phyloP scores from a whole-genome alignment of 2,113 vertebrate genomes.

The Tachuris rubrigastra region DNA sequence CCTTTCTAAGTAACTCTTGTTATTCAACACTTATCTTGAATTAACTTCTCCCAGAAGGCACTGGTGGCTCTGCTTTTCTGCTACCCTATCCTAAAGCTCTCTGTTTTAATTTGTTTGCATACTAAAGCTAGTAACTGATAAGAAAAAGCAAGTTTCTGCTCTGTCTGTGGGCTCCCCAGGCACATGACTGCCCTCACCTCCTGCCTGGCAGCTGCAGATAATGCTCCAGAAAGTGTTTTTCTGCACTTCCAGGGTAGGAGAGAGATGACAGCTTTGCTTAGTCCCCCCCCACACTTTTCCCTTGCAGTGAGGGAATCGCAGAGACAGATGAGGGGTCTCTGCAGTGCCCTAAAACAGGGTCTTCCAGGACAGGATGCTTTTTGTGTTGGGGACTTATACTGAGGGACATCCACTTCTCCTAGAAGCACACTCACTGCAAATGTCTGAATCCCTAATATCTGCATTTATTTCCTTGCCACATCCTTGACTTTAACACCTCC shows the following conservation, averaged over 20 bases:
- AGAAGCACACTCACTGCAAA: background rate
- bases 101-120: background rate
- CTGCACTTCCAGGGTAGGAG: background rate
- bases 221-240: background rate
- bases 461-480: background rate
- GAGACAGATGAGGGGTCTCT: background rate
- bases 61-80: background rate
- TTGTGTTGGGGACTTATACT: accelerated
- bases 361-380: background rate
- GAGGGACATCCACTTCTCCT: background rate
- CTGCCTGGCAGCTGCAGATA: constrained; percentile 20
- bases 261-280: background rate
- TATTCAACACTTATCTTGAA: background rate
- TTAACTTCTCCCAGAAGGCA: background rate
- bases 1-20: background rate
- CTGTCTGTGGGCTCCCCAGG: background rate
- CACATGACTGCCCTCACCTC: background rate
- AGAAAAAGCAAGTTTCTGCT: background rate
- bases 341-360: background rate
- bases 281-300: background rate
- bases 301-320: background rate
- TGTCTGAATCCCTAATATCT: background rate
- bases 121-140: background rate
- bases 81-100: background rate
- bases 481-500: background rate